Evolutionary conservation across 2,888 invertebrate genomes (phyloP), one percentile per base, ranked within the genome.

Genomic region (Synanthedon vespiformis): DNA sequence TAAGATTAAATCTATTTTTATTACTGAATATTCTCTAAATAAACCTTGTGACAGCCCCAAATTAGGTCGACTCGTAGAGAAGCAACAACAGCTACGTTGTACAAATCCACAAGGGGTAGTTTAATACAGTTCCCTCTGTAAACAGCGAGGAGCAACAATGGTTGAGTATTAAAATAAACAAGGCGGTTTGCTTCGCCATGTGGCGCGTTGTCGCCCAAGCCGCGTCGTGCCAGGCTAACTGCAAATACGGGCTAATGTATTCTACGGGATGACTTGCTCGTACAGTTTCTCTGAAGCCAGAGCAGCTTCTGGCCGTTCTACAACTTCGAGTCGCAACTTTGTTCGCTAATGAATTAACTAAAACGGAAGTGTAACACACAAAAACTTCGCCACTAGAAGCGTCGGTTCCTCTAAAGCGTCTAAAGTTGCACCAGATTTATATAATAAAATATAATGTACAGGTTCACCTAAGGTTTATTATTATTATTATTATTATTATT

Each of bases 131-230:
- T 74, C 77, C 72, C 79, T 80, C 67, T 49, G 66, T 73, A 83
- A 84, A 85, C 76, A 83, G 67, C 55, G 68, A 70, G 75, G 67
- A 74, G 71, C 80, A 77, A 83, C 85, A 82, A 80, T 79, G 77
- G 77, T 65, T 83, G 82, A 85, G 85, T 84, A 87, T 87, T 87
- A 82, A 84, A 87, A 83, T 84, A 86, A 87, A 87, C 86, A 86
- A 67, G 68, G 66, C 62, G 61, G 40, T n/a, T 60, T 65, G 65
- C 64, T 70, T 71, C 74, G 81, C 83, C 86, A 85, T 85, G 84
- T 85, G 86, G 81, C 76, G 66, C 67, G 56, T 70, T 57, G 71
- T 68, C 73, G 73, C 68, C 70, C 71, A 80, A 80, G 82, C 73
- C 77, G 68, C 70, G 74, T 34, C 56, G 71, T 57, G 71, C 68